Percentiles rank a stretch among this genome's conserved stretches.
These are phyloP conservation scores for Periparus ater DNA, from an alignment of 2,797 vertebrate species.

Conservation along the genomic window DNA sequence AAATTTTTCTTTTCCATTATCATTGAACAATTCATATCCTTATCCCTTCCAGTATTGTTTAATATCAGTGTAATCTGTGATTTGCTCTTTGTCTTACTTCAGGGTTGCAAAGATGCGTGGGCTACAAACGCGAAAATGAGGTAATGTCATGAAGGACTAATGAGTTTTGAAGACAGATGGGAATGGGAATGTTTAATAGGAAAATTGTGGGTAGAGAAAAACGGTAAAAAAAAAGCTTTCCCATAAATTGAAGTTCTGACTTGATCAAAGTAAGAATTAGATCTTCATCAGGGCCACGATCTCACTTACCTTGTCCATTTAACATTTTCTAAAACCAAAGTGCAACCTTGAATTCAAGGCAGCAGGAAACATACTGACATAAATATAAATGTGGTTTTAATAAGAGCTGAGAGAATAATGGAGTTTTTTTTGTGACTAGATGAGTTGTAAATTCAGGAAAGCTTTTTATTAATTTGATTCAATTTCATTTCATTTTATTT, in stretches of 20 bases:
- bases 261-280: neutral
- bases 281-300: neutral
- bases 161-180: neutral
- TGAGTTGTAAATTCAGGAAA: neutral
- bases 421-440: neutral
- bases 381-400: constrained; percentile 40
- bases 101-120: neutral
- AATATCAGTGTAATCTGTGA: neutral
- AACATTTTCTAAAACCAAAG: neutral
- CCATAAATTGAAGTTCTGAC: neutral
- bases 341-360: neutral
- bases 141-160: neutral
- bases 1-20: neutral
- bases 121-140: neutral
- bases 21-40: neutral
- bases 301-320: neutral
- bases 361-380: neutral
- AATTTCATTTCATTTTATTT: neutral
- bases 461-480: neutral
- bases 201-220: neutral
- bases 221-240: neutral
- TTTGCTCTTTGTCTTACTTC: neutral
- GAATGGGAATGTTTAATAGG: neutral
- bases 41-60: neutral
- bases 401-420: neutral